Conservation (phyloP, 2,113 vertebrate species). For the Steatornis caripensis region DNA sequence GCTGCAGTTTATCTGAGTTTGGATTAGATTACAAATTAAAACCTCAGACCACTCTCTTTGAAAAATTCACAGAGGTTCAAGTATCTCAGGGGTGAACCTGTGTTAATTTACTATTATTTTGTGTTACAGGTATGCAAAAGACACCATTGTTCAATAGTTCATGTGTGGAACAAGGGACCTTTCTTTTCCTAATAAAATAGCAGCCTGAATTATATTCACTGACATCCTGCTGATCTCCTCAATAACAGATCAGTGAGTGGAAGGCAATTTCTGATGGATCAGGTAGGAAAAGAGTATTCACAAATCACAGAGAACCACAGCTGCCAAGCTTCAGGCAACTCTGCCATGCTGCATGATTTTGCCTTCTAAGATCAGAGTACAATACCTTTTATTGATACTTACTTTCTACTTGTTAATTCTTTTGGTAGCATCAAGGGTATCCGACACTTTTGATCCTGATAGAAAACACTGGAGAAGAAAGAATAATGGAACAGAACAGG, state of each 20-base stretch:
- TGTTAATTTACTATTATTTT: not conserved
- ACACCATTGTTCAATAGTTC: not conserved
- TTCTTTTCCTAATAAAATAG: not conserved
- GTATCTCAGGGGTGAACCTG: not conserved
- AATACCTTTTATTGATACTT: not conserved
- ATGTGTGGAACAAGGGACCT: not conserved
- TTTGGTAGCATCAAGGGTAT: not conserved
- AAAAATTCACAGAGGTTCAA: not conserved
- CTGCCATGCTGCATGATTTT: not conserved
- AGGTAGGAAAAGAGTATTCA: not conserved
- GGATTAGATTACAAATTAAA: conserved; percentile 34
- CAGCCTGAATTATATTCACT: not conserved
- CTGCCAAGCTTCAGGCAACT: not conserved
- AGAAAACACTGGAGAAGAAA: not conserved
- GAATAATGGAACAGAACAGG: not conserved
- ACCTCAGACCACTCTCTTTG: not conserved
- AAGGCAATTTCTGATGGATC: not conserved
- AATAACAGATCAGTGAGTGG: not conserved
- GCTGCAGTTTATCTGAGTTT: not conserved
- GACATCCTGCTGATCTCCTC: not conserved
- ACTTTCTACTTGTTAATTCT: not conserved
- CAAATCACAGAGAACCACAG: not conserved
- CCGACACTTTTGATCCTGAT: not conserved
- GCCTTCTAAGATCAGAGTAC: not conserved
- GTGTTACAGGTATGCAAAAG: not conserved